Evolutionary conservation across 2,113 vertebrate species (phyloP).

Genomic region (Potamarius usumacintae): DNA sequence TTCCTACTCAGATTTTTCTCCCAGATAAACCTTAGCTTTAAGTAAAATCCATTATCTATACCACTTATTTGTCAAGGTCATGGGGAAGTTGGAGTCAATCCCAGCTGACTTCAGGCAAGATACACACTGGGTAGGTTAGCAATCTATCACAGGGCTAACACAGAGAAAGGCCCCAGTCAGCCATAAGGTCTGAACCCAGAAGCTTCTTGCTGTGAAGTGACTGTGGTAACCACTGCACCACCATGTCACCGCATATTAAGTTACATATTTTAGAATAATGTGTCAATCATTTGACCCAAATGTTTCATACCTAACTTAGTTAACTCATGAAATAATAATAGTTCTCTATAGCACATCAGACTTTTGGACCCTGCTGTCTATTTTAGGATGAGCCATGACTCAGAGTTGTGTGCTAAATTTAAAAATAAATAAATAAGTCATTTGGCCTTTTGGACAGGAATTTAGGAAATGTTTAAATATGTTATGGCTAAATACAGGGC

Average conservation of each 20-base stretch:
- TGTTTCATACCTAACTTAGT: not conserved
- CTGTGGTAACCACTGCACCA: no score
- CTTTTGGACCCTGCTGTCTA: not conserved
- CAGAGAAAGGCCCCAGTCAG: no score
- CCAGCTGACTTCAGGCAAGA: no score
- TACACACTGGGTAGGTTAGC: no score
- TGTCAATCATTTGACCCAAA: not conserved
- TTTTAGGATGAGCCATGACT: not conserved
- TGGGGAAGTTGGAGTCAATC: no score
- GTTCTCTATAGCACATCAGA: not conserved
- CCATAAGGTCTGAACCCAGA: no score
- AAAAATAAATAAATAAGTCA: not conserved
- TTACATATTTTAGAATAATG: not conserved
- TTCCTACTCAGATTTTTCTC: not conserved
- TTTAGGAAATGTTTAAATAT: conserved; percentile 31
- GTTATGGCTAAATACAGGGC: conserved; percentile 1
- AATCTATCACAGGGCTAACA: no score
- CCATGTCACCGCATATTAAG: no score
- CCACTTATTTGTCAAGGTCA: no score
- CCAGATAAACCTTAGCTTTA: not conserved
- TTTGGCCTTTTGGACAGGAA: conserved; percentile 12
- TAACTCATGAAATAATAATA: not conserved
- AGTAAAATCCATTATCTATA: not conserved
- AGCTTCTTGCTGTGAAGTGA: no score
- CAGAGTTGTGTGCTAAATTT: not conserved